These are phyloP conservation scores for Coccyzus lansbergi DNA, from an alignment of 2,797 vertebrate genomes.

Conservation along the genomic window DNA sequence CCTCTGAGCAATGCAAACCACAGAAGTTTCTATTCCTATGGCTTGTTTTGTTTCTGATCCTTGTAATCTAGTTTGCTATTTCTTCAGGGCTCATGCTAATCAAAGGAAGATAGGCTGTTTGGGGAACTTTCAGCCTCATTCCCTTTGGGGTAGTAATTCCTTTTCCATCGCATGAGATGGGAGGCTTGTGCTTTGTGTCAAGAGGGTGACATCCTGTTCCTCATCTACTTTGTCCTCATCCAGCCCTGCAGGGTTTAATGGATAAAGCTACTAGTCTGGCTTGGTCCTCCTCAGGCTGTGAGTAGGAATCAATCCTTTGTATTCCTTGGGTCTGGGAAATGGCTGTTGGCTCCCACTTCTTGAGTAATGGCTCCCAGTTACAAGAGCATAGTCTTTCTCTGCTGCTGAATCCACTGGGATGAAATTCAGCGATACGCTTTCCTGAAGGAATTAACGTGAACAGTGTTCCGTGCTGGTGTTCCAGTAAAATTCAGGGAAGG, in stretches of 20 bases:
- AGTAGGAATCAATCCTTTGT: too few relatives aligned
- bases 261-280: background rate
- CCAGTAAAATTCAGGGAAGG: background rate
- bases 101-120: background rate
- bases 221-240: background rate
- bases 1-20: background rate
- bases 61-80: background rate
- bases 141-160: too few relatives aligned
- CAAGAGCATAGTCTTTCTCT: background rate
- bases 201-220: background rate
- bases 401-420: background rate
- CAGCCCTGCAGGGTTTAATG: background rate
- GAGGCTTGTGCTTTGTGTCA: accelerated
- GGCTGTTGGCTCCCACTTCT: background rate
- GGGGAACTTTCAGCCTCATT: background rate
- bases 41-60: background rate
- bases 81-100: too few relatives aligned
- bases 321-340: background rate
- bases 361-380: too few relatives aligned
- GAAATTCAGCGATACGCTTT: background rate
- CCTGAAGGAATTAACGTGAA: accelerated
- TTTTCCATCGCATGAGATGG: background rate
- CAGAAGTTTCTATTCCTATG: background rate
- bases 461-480: background rate
- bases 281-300: background rate